Conservation (phyloP, 2,888 invertebrate genomes). For the Alsophila aescularia region DNA sequence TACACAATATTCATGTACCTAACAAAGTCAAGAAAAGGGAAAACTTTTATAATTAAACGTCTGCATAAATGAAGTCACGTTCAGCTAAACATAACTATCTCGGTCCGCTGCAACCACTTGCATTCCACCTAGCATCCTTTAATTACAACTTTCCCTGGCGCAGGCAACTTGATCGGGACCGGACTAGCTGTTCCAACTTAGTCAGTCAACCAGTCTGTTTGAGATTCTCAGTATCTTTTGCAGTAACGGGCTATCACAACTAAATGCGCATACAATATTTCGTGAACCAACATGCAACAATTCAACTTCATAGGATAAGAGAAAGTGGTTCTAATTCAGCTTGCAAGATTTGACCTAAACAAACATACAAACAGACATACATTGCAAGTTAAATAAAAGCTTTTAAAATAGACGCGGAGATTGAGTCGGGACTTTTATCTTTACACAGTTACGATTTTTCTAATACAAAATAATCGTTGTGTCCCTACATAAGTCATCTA, state of each 20-base stretch:
- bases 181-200: slow-evolving; percentile 16
- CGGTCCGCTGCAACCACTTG: slow-evolving; percentile 49
- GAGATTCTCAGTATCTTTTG: background rate
- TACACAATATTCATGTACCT: slow-evolving; percentile 25
- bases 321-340: no score
- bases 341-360: no score
- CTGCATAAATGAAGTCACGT: slow-evolving; percentile 38
- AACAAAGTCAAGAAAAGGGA: slow-evolving; percentile 29
- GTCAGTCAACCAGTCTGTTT: no score
- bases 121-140: slow-evolving; percentile 53
- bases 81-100: slow-evolving; percentile 30
- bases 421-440: no score
- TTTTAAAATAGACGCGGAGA: no score
- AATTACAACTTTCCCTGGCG: slow-evolving; percentile 59
- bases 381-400: no score
- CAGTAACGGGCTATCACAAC: background rate
- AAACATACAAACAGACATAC: no score
- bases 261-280: no score
- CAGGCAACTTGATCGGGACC: slow-evolving; percentile 47
- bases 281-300: no score
- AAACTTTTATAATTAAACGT: slow-evolving; percentile 34
- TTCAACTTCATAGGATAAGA: no score
- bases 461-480: background rate
- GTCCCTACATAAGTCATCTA: no score
- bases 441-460: background rate